Evolutionary conservation across 2,797 vertebrate species (phyloP), one percentile per base, ranked within the genome.

Genomic region (Enteromius radiatus): DNA sequence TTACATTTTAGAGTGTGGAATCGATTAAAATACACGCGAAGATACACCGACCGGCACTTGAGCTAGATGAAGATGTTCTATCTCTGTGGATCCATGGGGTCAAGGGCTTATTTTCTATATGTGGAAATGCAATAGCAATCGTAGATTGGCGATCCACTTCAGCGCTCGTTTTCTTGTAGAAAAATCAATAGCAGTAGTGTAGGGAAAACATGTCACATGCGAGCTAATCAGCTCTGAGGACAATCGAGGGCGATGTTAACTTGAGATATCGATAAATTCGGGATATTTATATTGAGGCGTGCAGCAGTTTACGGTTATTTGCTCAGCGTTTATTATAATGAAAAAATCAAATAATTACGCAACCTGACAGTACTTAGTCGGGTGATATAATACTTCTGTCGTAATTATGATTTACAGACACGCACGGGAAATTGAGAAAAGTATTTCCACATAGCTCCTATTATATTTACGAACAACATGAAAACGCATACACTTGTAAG

Each of bases 161-260:
- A 56, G 77, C 82, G 54, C 33, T 23, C 41, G 63, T 52, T 65
- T 76, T 76, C 76, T 84, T 76, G 73, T 74, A 23, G 21, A 78
- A 26, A 83, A 63, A 85, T 87, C 84, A 47, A 87, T 84, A 83
- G 36, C 76, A 65, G 54, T 74, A 76, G 81, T 84, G 70, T 82
- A 76, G 38, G 69, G 63, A 68, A 85, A 85, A 81, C 80, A 83
- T 84, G 63, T 65, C 77, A 86, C 80, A 82, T 80, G 67, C 19
- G 80, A 84, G 65, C 52, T 76, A 79, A 86, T 84, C 56, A 80
- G 68, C 63, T 75, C 43, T 33, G 70, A 77, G 36, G 85, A 75
- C 76, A 76, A 79, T 71, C 76, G 23, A 70, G 70, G 81, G 70
- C n/a, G n/a, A 85, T 84, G 82, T 84, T 78, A 89, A 85, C 71